Base-by-base conservation (phyloP, 2,797 vertebrate species). In the Petrocephalus sullivani region DNA sequence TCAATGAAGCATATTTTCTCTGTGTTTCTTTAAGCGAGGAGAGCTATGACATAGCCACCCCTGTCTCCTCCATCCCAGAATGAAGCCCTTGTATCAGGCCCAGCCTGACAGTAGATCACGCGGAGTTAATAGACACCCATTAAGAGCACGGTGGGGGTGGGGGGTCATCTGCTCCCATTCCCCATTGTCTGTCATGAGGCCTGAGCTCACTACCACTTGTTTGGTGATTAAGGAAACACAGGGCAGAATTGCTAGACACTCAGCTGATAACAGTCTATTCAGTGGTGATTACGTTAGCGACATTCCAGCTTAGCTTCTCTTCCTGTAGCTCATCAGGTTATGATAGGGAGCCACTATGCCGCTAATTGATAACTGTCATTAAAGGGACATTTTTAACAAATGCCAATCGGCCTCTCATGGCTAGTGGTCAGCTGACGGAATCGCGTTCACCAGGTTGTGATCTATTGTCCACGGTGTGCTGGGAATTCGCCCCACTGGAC, bases 171-270 rank as follows among this genome's bases (percentile, higher is more conserved):
- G 94, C 94, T 92, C 92, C 23, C 92, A 28, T 91, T 92, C 90
- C 91, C 90, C 93, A 92, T 90, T 90, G 92, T 92, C 87, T 91
- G 92, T 91, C 91, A 91, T 89, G 94, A 94, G 93, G 94, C 94
- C 93, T 95, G 92, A 95, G 94, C 94, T 78, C 71, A 91, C 92
- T 92, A 87, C 89, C 93, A 93, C 95, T 46, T 95, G 95, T 95
- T 89, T 89, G 90, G 91, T 88, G 92, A 91, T 46, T 67, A 23
- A 12, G 60, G 41, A 87, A 61, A 58, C 37, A 16, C 3, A 61
- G 41, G 85, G 23, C 14, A 58, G 53, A 41, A 16, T 10, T 71
- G 86, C 49, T 51, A 71, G 21, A 51, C n/a, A 12, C 54, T 57
- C 54, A 4, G 23, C 54, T 85, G 23, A 56, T 56, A 56, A 58